Evolutionary conservation across 2,113 vertebrate genomes (phyloP).

Genomic region (Peromyscus leucopus): DNA sequence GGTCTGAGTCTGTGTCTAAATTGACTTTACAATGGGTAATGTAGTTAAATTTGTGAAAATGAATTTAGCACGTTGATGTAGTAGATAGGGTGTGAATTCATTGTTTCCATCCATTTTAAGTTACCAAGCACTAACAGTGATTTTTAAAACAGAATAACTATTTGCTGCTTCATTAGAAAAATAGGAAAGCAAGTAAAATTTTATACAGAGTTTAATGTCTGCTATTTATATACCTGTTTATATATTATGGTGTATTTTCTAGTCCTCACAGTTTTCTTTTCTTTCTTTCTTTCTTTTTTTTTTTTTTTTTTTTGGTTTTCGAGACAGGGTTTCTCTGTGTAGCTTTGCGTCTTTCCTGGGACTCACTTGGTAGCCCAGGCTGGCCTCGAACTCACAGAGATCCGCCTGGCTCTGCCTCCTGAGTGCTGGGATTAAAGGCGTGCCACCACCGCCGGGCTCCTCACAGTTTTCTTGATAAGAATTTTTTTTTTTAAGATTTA

Average conservation of each 20-base stretch:
- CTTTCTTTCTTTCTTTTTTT: too few species aligned
- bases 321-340: too few species aligned
- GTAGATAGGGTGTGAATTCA: conserved; percentile 32
- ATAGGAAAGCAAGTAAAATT: conserved; percentile 17
- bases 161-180: conserved; percentile 55
- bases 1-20: conserved; percentile 19
- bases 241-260: conserved; percentile 50
- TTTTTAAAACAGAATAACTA: conserved; percentile 42
- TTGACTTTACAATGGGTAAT: conserved; percentile 35
- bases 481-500: too few species aligned
- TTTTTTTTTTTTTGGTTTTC: too few species aligned
- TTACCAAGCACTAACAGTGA: conserved; percentile 17
- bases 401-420: too few species aligned
- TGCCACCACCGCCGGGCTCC: too few species aligned
- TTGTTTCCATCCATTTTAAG: conserved; percentile 42
- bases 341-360: too few species aligned
- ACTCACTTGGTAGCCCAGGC: too few species aligned
- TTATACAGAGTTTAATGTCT: conserved; percentile 19
- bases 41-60: conserved; percentile 29
- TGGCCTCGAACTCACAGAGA: too few species aligned
- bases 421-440: too few species aligned
- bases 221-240: neutral
- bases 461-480: too few species aligned
- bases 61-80: conserved; percentile 7
- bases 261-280: conserved; percentile 51